A percentile compares a stretch with the other conserved stretches of the same genome.
Conservation (phyloP, 2,888 invertebrate species). For the Marronus borbonicus region DNA sequence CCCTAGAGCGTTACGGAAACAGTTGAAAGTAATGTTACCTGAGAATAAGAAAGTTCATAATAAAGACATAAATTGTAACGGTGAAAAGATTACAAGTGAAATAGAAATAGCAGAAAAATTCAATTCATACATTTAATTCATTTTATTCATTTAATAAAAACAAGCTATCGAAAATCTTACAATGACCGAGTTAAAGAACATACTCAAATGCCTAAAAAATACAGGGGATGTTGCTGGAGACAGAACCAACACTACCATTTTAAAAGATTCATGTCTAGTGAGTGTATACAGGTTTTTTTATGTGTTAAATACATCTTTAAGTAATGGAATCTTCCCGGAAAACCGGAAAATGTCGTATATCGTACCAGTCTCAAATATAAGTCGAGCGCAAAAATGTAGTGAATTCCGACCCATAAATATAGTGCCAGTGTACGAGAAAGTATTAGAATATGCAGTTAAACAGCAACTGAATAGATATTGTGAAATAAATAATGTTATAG, state of each 20-base stretch:
- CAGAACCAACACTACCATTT: background rate
- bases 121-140: background rate
- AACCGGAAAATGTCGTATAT: background rate
- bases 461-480: too few relatives aligned
- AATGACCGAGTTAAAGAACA: background rate
- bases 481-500: too few relatives aligned
- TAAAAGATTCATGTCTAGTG: background rate
- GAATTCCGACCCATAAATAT: too few relatives aligned
- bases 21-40: background rate
- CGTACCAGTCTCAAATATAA: too few relatives aligned
- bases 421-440: too few relatives aligned
- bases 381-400: too few relatives aligned
- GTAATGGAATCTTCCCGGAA: background rate
- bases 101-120: slow-evolving; percentile 1
- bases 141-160: background rate
- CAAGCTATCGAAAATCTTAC: background rate
- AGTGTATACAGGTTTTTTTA: too few relatives aligned
- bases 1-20: background rate
- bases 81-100: background rate
- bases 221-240: background rate
- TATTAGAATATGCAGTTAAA: too few relatives aligned
- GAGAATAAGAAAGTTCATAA: background rate
- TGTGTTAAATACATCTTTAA: too few relatives aligned
- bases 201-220: background rate
- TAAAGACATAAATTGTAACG: background rate